Evolutionary conservation across 2,113 vertebrate genomes (phyloP), one percentile per base, ranked within the genome.

Genomic region (Physeter macrocephalus): DNA sequence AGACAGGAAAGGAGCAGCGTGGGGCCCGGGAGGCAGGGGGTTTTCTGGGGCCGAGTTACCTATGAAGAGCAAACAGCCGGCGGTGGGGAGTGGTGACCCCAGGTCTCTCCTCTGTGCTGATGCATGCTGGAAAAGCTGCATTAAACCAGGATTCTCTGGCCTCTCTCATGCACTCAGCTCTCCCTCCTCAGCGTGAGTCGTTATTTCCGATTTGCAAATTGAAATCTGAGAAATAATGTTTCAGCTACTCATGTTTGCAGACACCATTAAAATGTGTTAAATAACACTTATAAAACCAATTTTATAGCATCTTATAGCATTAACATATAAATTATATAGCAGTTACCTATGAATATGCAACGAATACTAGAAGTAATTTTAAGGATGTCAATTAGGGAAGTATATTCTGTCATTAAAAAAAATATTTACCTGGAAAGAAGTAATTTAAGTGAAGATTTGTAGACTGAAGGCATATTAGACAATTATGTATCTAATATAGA

Each of bases 251-350:
- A 0, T 82, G 85, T 82, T 92, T 92, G 29, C 85, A 94, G 69
- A 81, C 85, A 93, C 36, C 57, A 85, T 82, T 85, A 90, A 39
- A 86, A 86, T 80, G 92, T 92, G 64, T 92, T 88, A 61, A 92
- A 67, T 31, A 39, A 71, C 13, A 39, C 88, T 46, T 59, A 71
- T 6, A 29, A 59, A 80, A 59, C 72, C 57, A 29, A 54, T 85
- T 81, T 85, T 23, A 43, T 23, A 88, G 67, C 41, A 49, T 54
- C 27, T 29, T 21, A 34, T 49, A 83, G 17, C 34, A 67, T 66
- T 92, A 72, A 43, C 74, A 31, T 90, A 49, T 64, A 78, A 78
- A 46, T 92, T 34, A 74, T 12, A 15, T 29, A 27, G 29, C 59
- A 20, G 29, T 54, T 78, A 18, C 71, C 36, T 74, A 11, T 62